A percentile compares a stretch with the other conserved stretches of the same genome.
Conservation (phyloP, 2,113 vertebrate genomes). For the Varanus komodoensis region DNA sequence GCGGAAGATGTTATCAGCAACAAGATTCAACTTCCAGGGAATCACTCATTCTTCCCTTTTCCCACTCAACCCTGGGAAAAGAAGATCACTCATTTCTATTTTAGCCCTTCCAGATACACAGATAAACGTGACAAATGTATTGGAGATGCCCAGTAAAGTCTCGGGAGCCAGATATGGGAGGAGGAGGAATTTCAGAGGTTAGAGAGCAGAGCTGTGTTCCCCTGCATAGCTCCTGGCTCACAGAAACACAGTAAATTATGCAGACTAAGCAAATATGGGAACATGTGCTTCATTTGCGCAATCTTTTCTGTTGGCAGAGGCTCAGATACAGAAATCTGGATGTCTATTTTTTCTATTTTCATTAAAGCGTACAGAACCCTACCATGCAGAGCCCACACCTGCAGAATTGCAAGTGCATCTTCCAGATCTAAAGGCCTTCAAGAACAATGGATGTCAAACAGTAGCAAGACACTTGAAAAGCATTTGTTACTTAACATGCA, state of each 20-base stretch:
- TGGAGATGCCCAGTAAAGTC: background rate
- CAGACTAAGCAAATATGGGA: background rate
- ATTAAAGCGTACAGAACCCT: background rate
- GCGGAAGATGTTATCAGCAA: background rate
- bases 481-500: slow-evolving; percentile 31
- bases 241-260: background rate
- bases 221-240: no score
- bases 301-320: background rate
- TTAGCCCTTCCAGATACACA: background rate
- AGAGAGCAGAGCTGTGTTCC: background rate
- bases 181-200: no score
- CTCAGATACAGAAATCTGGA: background rate
- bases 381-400: background rate
- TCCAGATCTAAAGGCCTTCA: background rate
- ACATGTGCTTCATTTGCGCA: background rate
- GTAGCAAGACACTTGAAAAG: background rate
- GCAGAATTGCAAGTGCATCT: background rate
- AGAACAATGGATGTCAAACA: slow-evolving; percentile 1
- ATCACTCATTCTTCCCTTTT: background rate
- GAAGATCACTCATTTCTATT: background rate
- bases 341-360: background rate
- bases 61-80: background rate
- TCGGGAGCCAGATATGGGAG: background rate
- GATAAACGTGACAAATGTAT: background rate
- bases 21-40: background rate